Evolutionary conservation across 2,888 invertebrate species (phyloP).

Genomic region (Synergus umbraculus): DNA sequence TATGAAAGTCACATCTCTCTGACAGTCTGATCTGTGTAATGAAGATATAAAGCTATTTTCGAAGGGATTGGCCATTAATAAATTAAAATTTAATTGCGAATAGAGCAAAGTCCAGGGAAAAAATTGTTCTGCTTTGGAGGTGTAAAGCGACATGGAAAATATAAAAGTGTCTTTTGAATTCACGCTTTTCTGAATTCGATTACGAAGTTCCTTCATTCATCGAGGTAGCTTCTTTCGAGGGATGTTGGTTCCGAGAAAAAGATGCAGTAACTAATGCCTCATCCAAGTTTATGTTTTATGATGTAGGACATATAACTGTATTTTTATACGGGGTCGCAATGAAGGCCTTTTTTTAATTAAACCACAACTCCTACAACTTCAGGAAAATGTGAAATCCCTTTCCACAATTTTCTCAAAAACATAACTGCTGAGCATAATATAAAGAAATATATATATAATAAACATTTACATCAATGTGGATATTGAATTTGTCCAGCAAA

Average conservation of each 20-base stretch:
- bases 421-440: too few species aligned
- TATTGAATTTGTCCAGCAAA: background rate
- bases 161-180: background rate
- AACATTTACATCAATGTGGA: background rate
- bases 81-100: background rate
- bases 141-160: background rate
- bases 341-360: too few species aligned
- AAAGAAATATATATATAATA: background rate
- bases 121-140: background rate
- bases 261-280: background rate
- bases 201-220: background rate
- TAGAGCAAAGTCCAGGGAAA: background rate
- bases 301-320: background rate
- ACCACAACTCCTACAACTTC: too few species aligned
- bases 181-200: background rate
- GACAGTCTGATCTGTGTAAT: background rate
- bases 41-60: background rate
- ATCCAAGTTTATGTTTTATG: background rate
- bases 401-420: too few species aligned
- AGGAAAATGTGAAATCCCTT: too few species aligned
- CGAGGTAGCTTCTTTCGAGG: background rate
- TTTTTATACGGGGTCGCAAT: background rate
- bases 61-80: background rate
- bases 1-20: background rate
- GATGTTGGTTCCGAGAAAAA: background rate